A percentile compares a stretch with the other conserved stretches of the same genome.
phyloP scores from a whole-genome alignment of 1,140 invertebrate genomes.

The Drosophila kurseongensis region DNA sequence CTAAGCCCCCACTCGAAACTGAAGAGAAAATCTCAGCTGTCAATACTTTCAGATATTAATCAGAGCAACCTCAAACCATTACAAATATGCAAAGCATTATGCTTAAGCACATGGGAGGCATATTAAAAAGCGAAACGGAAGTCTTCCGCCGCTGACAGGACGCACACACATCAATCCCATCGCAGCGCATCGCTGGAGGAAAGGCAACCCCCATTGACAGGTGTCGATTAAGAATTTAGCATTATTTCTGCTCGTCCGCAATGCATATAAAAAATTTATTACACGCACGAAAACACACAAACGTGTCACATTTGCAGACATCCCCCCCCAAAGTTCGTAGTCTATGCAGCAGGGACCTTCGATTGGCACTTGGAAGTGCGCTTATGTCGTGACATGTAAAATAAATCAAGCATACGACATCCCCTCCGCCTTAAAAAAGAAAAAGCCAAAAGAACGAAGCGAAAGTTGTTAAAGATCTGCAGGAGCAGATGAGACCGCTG shows the following conservation, averaged over 20 bases:
- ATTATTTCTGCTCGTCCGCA: conserved; percentile 74
- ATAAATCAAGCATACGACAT: conserved; percentile 70
- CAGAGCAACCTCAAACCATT: conserved; percentile 34
- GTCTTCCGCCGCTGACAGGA: conserved; percentile 19
- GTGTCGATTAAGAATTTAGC: conserved; percentile 82
- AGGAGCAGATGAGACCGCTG: conserved; percentile 20
- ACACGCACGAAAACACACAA: conserved; percentile 81
- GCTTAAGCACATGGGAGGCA: conserved; percentile 62
- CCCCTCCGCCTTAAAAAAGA: conserved; percentile 11
- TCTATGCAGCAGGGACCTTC: conserved; percentile 23
- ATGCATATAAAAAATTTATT: conserved; percentile 81
- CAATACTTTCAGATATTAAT: conserved; percentile 79
- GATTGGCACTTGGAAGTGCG: conserved; percentile 70
- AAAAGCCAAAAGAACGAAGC: conserved; percentile 36
- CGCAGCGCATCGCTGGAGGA: conserved; percentile 14
- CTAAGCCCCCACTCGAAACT: conserved; percentile 17
- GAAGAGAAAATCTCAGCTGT: conserved; percentile 71
- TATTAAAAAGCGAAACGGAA: conserved; percentile 64
- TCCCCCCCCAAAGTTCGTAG: neutral
- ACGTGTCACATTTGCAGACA: conserved; percentile 72
- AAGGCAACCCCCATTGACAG: conserved; percentile 67
- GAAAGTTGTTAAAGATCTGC: conserved; percentile 33
- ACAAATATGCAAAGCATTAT: conserved; percentile 59
- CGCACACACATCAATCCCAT: conserved; percentile 47
- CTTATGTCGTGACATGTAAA: conserved; percentile 80